Conservation (phyloP, 2,888 invertebrate species). For the Drosophila neonasuta region DNA sequence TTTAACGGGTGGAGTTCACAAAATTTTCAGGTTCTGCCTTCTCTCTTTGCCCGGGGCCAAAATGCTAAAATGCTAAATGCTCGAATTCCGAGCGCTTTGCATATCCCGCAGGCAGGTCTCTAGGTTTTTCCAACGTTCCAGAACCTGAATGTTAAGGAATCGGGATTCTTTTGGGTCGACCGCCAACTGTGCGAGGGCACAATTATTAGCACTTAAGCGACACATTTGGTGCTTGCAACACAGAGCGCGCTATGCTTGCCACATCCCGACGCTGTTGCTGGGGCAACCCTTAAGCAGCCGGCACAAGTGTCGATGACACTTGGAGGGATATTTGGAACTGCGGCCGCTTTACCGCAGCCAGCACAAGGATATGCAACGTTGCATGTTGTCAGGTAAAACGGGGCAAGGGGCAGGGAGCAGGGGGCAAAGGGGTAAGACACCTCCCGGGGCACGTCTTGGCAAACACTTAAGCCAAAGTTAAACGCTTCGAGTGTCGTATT, state of each 20-base stretch:
- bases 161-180: slow-evolving; percentile 39
- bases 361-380: slow-evolving; percentile 59
- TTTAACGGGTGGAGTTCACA: slow-evolving; percentile 35
- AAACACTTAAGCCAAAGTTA: slow-evolving; percentile 78
- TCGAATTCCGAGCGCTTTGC: slow-evolving; percentile 8
- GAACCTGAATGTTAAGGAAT: slow-evolving; percentile 9
- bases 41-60: background rate
- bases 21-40: slow-evolving; percentile 17
- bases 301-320: slow-evolving; percentile 79
- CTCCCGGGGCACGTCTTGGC: slow-evolving; percentile 64
- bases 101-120: slow-evolving; percentile 47
- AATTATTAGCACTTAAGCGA: slow-evolving; percentile 75
- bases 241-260: slow-evolving; percentile 36
- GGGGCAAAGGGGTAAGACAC: slow-evolving; percentile 46
- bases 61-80: slow-evolving; percentile 32
- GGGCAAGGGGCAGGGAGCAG: background rate
- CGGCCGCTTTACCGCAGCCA: slow-evolving; percentile 56
- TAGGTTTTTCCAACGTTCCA: slow-evolving; percentile 7
- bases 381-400: slow-evolving; percentile 40
- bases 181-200: slow-evolving; percentile 74
- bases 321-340: slow-evolving; percentile 63
- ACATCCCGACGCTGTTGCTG: slow-evolving; percentile 44
- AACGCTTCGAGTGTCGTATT: slow-evolving; percentile 75
- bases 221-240: slow-evolving; percentile 60
- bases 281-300: slow-evolving; percentile 63